These are phyloP conservation scores for Frieseomelitta varia DNA, from an alignment of 1,140 invertebrate species.

Conservation along the genomic window DNA sequence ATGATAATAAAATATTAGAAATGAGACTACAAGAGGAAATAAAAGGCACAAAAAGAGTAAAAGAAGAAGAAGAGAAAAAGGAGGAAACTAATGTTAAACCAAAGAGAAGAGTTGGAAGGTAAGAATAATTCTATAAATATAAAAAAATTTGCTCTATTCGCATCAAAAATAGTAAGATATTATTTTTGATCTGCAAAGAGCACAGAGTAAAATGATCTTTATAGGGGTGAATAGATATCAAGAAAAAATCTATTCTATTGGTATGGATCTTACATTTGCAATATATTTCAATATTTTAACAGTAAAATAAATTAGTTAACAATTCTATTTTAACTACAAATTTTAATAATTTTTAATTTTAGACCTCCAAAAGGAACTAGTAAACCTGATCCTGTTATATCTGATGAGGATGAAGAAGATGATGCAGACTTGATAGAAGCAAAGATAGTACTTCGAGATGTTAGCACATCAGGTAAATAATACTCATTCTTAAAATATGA, in stretches of 20 bases:
- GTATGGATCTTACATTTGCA: slow-evolving; percentile 73
- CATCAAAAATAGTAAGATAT: slow-evolving; percentile 72
- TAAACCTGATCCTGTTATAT: slow-evolving; percentile 71
- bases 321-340: slow-evolving; percentile 23
- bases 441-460: slow-evolving; percentile 82
- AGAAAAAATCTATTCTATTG: slow-evolving; percentile 73
- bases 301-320: slow-evolving; percentile 21
- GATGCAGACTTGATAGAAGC: slow-evolving; percentile 82
- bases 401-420: slow-evolving; percentile 80
- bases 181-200: slow-evolving; percentile 79
- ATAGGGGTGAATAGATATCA: slow-evolving; percentile 74
- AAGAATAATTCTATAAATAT: slow-evolving; percentile 29
- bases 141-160: slow-evolving; percentile 74
- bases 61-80: slow-evolving; percentile 73
- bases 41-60: slow-evolving; percentile 71
- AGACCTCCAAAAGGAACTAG: slow-evolving; percentile 75
- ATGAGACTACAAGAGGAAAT: slow-evolving; percentile 74
- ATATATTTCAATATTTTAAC: neutral
- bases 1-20: slow-evolving; percentile 82
- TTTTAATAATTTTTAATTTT: slow-evolving; percentile 25
- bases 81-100: slow-evolving; percentile 75
- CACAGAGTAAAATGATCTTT: slow-evolving; percentile 74
- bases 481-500: neutral
- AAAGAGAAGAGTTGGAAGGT: slow-evolving; percentile 81
- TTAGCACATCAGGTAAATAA: slow-evolving; percentile 72